Percentiles rank a stretch among this genome's conserved stretches.
phyloP scores from a whole-genome alignment of 1,140 invertebrate genomes.

The Papilio helenus region DNA sequence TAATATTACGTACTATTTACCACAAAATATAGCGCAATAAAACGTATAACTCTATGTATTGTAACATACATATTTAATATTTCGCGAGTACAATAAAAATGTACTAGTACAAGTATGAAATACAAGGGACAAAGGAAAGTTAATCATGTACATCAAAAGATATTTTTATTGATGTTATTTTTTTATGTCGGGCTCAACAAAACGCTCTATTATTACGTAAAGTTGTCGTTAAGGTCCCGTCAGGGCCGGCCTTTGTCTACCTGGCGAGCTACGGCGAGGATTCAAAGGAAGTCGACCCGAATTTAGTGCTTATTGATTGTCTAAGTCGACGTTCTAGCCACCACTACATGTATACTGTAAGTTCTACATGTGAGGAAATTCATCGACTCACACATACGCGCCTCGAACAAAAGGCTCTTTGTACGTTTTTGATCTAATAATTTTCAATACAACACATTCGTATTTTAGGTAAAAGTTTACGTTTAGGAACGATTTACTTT shows the following conservation, averaged over 20 bases:
- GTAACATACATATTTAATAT: background rate
- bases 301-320: constrained; percentile 40
- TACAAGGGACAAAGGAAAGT: constrained; percentile 27
- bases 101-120: background rate
- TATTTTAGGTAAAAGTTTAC: background rate
- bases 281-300: constrained; percentile 30
- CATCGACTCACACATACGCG: constrained; percentile 1
- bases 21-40: background rate
- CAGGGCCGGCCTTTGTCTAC: constrained; percentile 35
- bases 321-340: background rate
- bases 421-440: constrained; percentile 23
- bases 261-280: constrained; percentile 11
- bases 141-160: constrained; percentile 35
- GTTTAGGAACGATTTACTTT: background rate
- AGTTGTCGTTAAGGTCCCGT: background rate
- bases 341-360: background rate
- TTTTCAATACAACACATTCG: background rate
- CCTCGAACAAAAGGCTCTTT: constrained; percentile 13
- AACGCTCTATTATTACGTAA: background rate
- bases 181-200: background rate
- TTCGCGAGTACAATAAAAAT: constrained; percentile 4
- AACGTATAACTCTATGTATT: background rate
- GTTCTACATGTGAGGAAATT: constrained; percentile 10
- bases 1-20: background rate
- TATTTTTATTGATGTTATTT: constrained; percentile 32